These are phyloP conservation scores for Bombylius major DNA, from an alignment of 2,888 invertebrate species.

Conservation along the genomic window DNA sequence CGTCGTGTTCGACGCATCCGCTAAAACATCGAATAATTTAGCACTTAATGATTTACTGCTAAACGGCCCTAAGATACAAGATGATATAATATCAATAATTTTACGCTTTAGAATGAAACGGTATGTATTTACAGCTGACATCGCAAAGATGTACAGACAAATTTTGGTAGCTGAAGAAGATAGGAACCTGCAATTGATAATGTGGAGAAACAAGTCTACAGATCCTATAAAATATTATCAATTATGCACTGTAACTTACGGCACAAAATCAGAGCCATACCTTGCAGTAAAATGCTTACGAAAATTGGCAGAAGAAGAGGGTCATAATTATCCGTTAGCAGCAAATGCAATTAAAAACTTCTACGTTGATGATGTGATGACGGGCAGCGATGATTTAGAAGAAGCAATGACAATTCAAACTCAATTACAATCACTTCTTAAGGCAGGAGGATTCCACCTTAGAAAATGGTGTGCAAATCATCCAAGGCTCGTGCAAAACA, in stretches of 20 bases:
- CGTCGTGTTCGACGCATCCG: background rate
- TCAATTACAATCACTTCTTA: constrained; percentile 4
- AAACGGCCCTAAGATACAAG: background rate
- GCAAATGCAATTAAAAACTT: background rate
- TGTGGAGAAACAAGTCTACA: constrained; percentile 3
- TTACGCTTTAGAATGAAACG: background rate
- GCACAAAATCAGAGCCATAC: constrained; percentile 7
- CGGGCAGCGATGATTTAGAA: too few species aligned
- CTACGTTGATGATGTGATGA: too few species aligned
- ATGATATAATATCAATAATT: background rate
- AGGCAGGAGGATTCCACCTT: constrained; percentile 4
- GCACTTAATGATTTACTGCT: background rate
- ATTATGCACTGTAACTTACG: constrained; percentile 1
- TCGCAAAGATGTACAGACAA: constrained; percentile 10
- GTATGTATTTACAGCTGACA: constrained; percentile 2
- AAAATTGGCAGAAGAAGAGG: constrained; percentile 11
- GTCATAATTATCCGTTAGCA: constrained; percentile 5
- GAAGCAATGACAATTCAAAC: constrained; percentile 6
- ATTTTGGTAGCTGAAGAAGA: constrained; percentile 1
- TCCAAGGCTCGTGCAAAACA: background rate
- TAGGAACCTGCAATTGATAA: constrained; percentile 8
- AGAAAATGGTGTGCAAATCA: constrained; percentile 8
- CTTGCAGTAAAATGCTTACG: constrained; percentile 4
- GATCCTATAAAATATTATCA: constrained; percentile 4
- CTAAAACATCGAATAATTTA: background rate